Evolutionary conservation across 2,797 vertebrate species (phyloP), one percentile per base, ranked within the genome.

Genomic region (Ceryle rudis): DNA sequence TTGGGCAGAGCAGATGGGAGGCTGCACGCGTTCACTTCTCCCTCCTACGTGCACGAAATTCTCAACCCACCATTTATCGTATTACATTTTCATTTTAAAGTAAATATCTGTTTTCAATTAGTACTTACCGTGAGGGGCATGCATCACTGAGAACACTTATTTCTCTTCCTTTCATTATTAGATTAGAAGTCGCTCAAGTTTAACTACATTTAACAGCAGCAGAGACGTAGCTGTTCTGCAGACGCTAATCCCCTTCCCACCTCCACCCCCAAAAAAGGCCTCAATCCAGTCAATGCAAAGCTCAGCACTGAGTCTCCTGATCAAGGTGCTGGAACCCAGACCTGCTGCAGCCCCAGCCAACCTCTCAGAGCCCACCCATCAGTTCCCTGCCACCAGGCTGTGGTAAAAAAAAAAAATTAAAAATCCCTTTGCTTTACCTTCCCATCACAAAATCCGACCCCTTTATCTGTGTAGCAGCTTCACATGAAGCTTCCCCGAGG

Each of bases 31-130:
- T 9, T 72, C 47, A 1, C 31, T 47, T 37, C 75, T 91, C 74
- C 81, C 92, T 93, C 89, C 92, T 93, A 73, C 64, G 19, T 22
- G 42, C 5, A 6, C 5, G 2, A 83, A 89, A 84, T 84, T 35
- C 89, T 95, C 96, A 94, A 86, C 86, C 94, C 95, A 80, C 89
- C 90, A 81, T 97, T 95, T 92, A 96, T 80, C 44, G 23, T 91
- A 91, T 95, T 95, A 96, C 89, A 95, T 93, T 97, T 97, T 97
- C 96, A 97, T 97, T 97, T 96, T 96, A 97, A 96, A 97, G 97
- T 93, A 97, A 97, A 97, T 97, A 96, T 93, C 96, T 97, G 87
- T 94, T 97, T 97, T 97, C 97, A 97, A 97, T 97, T 97, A 97
- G 95, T 88, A 81, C 94, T 96, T 97, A 95, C 95, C 29, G 18